A percentile compares a stretch with the other conserved stretches of the same genome.
Evolutionary conservation across 2,797 vertebrate genomes (phyloP).

Genomic region (Tokudaia tokunoshimensis): DNA sequence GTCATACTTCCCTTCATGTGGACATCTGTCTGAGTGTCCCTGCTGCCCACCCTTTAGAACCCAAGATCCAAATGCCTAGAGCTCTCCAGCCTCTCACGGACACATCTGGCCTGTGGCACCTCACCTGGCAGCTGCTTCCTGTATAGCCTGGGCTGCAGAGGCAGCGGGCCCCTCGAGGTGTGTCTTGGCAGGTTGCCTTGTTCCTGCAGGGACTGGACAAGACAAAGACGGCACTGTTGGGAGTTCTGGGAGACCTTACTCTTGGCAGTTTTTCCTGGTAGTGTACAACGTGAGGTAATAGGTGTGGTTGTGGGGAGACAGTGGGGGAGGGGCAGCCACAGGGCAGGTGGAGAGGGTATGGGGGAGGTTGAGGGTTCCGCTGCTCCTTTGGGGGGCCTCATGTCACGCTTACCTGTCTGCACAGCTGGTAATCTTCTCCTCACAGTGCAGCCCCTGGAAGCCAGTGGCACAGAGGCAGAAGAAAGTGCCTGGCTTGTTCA

Average conservation of each 20-base stretch:
- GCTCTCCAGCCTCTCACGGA: not conserved
- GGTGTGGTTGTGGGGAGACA: not conserved
- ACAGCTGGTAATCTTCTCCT: conserved; percentile 90
- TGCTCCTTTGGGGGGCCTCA: conserved; percentile 81
- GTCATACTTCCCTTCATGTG: not conserved
- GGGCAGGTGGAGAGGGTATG: not conserved
- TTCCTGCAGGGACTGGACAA: conserved; percentile 84
- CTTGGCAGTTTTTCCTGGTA: too few relatives aligned
- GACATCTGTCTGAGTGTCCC: not conserved
- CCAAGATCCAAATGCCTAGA: not conserved
- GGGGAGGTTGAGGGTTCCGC: conserved; percentile 87
- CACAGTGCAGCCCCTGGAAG: conserved; percentile 92
- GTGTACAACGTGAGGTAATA: not conserved
- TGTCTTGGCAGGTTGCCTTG: conserved; percentile 83
- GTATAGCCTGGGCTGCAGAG: conserved; percentile 82
- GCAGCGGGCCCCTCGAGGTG: conserved; percentile 82
- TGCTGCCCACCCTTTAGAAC: not conserved
- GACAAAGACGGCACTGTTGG: not conserved
- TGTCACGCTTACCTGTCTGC: conserved; percentile 89
- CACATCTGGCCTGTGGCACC: not conserved
- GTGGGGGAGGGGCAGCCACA: not conserved
- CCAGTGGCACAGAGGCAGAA: conserved; percentile 91
- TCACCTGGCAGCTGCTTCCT: conserved; percentile 93
- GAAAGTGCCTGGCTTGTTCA: conserved; percentile 90
- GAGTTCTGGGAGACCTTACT: not conserved